phyloP scores from a whole-genome alignment of 2,888 invertebrate species.

The Yponomeuta sedellus region DNA sequence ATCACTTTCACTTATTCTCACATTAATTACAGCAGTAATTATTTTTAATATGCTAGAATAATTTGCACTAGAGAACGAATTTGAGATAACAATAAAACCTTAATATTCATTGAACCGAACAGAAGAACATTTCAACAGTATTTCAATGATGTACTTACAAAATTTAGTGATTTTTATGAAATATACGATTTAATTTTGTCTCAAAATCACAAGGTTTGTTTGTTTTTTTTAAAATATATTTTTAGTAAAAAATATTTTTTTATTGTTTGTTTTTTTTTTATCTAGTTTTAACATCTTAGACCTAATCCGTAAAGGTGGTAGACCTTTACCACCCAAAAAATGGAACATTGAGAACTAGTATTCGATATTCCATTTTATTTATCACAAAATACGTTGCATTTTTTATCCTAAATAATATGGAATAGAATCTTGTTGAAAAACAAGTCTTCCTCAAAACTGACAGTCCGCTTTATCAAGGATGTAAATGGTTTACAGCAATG shows the following conservation, averaged over 20 bases:
- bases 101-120: background rate
- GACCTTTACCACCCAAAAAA: background rate
- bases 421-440: too few relatives aligned
- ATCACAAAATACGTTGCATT: background rate
- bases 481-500: too few relatives aligned
- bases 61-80: constrained; percentile 19
- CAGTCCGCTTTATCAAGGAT: too few relatives aligned
- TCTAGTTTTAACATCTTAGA: constrained; percentile 48
- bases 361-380: constrained; percentile 1
- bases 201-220: constrained; percentile 31
- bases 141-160: constrained; percentile 19
- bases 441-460: too few relatives aligned
- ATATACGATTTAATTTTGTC: constrained; percentile 33
- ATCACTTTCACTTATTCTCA: background rate
- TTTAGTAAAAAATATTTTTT: constrained; percentile 29
- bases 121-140: too few relatives aligned
- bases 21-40: background rate
- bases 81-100: constrained; percentile 24
- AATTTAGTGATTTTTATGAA: constrained; percentile 16
- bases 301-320: constrained; percentile 18
- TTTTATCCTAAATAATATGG: too few relatives aligned
- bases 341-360: background rate
- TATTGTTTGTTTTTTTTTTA: constrained; percentile 36
- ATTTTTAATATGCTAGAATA: constrained; percentile 8
- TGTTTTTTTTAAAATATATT: constrained; percentile 27